These are phyloP conservation scores for Microtus pennsylvanicus DNA, from an alignment of 2,113 vertebrate species.

Conservation along the genomic window DNA sequence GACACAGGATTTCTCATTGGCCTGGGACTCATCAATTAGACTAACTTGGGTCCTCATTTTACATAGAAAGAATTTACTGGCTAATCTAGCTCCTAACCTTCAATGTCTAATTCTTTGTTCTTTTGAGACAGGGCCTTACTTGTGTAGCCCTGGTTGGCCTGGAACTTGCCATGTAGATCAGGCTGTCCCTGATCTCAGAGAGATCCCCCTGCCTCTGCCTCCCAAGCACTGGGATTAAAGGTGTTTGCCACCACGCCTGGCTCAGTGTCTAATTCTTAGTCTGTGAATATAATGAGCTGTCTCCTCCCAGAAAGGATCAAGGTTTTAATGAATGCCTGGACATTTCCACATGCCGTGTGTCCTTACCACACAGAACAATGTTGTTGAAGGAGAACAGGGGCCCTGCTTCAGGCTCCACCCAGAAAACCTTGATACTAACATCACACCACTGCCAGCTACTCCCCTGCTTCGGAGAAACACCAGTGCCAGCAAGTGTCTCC, in stretches of 20 bases:
- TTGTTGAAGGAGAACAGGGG: neutral
- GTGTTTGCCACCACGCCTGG: neutral
- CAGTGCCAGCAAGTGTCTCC: fast-evolving
- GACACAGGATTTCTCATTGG: neutral
- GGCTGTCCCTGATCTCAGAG: neutral
- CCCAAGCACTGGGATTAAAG: neutral
- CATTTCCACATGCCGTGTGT: neutral
- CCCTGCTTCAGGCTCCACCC: neutral
- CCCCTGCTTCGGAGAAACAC: neutral
- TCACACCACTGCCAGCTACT: fast-evolving
- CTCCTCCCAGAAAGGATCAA: neutral
- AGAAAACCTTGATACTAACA: fast-evolving
- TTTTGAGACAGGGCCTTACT: neutral
- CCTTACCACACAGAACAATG: neutral
- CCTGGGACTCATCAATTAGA: neutral
- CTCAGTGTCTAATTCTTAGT: too few species aligned
- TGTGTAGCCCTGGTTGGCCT: neutral
- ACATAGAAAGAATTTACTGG: neutral
- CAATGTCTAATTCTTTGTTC: neutral
- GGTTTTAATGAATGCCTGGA: neutral
- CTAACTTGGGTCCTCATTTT: neutral
- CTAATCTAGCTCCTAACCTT: neutral
- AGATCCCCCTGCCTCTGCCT: neutral
- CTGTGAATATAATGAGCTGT: neutral
- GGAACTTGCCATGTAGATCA: neutral